A percentile compares a stretch with the other conserved stretches of the same genome.
phyloP scores from a whole-genome alignment of 2,888 invertebrate genomes.

The Morpho achilles region DNA sequence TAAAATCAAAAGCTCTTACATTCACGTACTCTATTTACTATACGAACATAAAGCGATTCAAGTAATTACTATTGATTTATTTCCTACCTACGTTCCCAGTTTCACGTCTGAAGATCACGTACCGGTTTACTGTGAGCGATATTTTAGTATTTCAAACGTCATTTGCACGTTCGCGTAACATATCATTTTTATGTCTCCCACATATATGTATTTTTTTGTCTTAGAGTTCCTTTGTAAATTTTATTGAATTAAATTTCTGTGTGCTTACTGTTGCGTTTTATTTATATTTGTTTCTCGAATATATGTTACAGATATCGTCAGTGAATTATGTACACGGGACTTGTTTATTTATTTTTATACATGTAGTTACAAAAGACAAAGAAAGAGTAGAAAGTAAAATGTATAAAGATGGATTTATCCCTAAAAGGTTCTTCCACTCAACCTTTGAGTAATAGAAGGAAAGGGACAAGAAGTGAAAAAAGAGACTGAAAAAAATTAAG shows the following conservation, averaged over 20 bases:
- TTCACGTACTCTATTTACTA: conserved; percentile 5
- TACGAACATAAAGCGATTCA: conserved; percentile 17
- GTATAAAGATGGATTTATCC: too few relatives aligned
- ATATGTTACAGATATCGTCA: too few relatives aligned
- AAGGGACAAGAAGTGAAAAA: too few relatives aligned
- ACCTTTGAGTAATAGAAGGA: too few relatives aligned
- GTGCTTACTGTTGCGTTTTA: conserved; percentile 1
- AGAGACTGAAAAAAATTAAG: too few relatives aligned
- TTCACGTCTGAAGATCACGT: conserved; percentile 34
- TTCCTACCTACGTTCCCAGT: conserved; percentile 7
- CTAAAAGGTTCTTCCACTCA: too few relatives aligned
- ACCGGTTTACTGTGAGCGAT: conserved; percentile 38
- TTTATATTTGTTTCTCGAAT: conserved; percentile 1
- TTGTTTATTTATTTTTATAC: too few relatives aligned
- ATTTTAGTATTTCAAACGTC: conserved; percentile 44
- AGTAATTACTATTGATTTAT: conserved; percentile 25
- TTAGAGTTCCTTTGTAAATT: neutral
- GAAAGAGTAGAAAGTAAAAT: too few relatives aligned
- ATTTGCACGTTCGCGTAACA: conserved; percentile 44
- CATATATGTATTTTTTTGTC: neutral
- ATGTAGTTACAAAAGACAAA: too few relatives aligned
- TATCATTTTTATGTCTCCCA: conserved; percentile 44
- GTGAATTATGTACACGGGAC: too few relatives aligned
- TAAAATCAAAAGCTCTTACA: conserved; percentile 4
- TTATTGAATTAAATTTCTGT: conserved; percentile 10